These are phyloP conservation scores for Crocallis elinguaria DNA, from an alignment of 2,888 invertebrate species.

Conservation along the genomic window DNA sequence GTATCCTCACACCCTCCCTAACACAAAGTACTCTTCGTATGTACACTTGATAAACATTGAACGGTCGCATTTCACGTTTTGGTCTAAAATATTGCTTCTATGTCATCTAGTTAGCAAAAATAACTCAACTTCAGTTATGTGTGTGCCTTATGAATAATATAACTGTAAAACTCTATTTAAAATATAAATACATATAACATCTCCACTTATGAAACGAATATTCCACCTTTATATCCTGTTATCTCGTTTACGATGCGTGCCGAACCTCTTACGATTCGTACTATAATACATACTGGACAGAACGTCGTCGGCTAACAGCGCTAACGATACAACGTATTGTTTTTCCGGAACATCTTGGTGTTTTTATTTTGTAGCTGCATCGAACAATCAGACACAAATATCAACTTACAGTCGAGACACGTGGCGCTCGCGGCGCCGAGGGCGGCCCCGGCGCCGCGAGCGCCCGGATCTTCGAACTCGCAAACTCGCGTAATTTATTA, in stretches of 20 bases:
- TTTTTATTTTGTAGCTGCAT: constrained; percentile 75
- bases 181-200: constrained; percentile 61
- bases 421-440: constrained; percentile 48
- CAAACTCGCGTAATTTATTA: constrained; percentile 78
- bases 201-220: constrained; percentile 55
- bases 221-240: constrained; percentile 37
- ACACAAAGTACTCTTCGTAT: constrained; percentile 47
- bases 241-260: constrained; percentile 55
- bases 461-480: constrained; percentile 65
- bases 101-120: constrained; percentile 65
- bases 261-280: constrained; percentile 56
- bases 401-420: constrained; percentile 73
- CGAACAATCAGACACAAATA: constrained; percentile 76
- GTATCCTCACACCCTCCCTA: constrained; percentile 47
- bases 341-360: constrained; percentile 68
- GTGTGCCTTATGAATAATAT: constrained; percentile 62
- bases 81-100: constrained; percentile 58
- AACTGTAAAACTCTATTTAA: constrained; percentile 70
- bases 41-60: constrained; percentile 40
- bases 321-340: constrained; percentile 64
- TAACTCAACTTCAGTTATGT: constrained; percentile 55
- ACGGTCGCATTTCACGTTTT: constrained; percentile 30
- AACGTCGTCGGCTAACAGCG: constrained; percentile 72
- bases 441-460: constrained; percentile 57
- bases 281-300: constrained; percentile 67